Evolutionary conservation across 2,888 invertebrate genomes (phyloP).

Genomic region (Drosophila kambysellisi): DNA sequence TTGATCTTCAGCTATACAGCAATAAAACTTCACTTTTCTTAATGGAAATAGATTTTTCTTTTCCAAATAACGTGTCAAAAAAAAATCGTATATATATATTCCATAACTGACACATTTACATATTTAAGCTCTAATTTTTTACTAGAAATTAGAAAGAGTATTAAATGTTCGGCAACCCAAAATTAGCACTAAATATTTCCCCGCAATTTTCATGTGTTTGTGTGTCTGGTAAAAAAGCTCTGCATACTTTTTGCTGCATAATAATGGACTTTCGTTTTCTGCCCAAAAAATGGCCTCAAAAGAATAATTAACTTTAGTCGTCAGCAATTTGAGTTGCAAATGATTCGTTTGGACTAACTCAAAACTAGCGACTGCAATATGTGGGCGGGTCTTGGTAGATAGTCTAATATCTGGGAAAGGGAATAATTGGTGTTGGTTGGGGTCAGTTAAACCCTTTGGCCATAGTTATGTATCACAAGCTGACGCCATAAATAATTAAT

Average conservation of each 20-base stretch:
- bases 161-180: background rate
- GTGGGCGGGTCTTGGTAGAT: slow-evolving; percentile 6
- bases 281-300: slow-evolving; percentile 8
- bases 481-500: slow-evolving; percentile 66
- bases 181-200: background rate
- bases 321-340: slow-evolving; percentile 45
- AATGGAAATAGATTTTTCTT: too few species aligned
- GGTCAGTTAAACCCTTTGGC: slow-evolving; percentile 54
- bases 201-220: slow-evolving; percentile 6
- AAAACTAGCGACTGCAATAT: slow-evolving; percentile 2
- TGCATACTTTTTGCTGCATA: slow-evolving; percentile 65
- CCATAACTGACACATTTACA: background rate
- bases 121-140: background rate
- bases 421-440: background rate
- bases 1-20: background rate
- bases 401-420: slow-evolving; percentile 14
- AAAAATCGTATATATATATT: background rate
- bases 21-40: too few species aligned
- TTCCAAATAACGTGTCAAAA: too few species aligned
- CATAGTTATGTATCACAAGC: slow-evolving; percentile 1
- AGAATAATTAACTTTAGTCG: slow-evolving; percentile 28
- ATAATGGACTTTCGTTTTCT: slow-evolving; percentile 70
- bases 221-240: slow-evolving; percentile 17
- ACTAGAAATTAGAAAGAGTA: background rate
- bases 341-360: slow-evolving; percentile 19